Evolutionary conservation across 2,888 invertebrate genomes (phyloP), one percentile per base, ranked within the genome.

Genomic region (Drosophila paucipuncta): DNA sequence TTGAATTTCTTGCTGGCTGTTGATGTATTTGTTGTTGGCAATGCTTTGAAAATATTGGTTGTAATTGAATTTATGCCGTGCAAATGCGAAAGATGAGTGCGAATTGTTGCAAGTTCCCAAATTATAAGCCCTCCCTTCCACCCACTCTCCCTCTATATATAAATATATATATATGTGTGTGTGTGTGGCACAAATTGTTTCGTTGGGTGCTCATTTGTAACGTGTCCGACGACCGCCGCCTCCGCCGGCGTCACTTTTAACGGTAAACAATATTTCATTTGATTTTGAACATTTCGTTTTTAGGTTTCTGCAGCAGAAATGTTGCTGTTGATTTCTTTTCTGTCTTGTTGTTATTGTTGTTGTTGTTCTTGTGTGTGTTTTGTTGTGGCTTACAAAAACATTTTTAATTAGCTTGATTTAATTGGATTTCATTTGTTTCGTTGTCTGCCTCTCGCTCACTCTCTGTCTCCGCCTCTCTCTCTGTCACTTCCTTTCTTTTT

Each of bases 31-130:
- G 65, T 66, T 75, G 68, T 71, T 69, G 70, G 65, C 66, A 66
- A 68, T 75, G 61, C 68, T 78, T 80, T 73, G 72, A 63, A 84
- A 80, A 84, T 85, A 78, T 83, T 85, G 85, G 54, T 69, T 64
- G 78, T 83, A 87, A 85, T 87, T 85, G 85, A 85, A 85, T 85
- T 85, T 83, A 83, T 87, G 81, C 73, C 76, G 54, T 76, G 61
- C 61, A 62, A 68, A 70, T 70, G 62, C 60, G 60, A 72, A 69
- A 76, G 72, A 79, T 79, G 79, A 79, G 76, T 72, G 72, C 54
- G 68, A 76, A 75, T 55, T 60, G 70, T 61, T 63, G 68, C 54
- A 62, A 49, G 61, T 52, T 35, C 53, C 59, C 53, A 76, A 76
- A 67, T 18, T 64, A 49, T 18, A 33, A 28, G 39, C 25, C n/a